phyloP scores from a whole-genome alignment of 1,140 invertebrate genomes.

The Lordiphosa mommai region DNA sequence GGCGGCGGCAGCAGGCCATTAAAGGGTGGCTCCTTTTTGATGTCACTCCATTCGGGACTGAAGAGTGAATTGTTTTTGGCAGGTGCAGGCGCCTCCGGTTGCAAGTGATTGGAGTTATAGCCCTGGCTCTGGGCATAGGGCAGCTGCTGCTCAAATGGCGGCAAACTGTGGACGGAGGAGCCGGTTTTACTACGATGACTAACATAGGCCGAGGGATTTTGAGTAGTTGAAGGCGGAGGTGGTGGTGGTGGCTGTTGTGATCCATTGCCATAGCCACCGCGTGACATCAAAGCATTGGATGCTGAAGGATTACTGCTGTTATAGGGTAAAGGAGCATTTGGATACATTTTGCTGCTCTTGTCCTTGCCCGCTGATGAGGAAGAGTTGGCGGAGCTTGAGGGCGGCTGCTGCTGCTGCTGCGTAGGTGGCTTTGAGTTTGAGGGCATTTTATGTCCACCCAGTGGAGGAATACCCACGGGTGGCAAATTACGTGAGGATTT shows the following conservation, averaged over 20 bases:
- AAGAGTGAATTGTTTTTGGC: constrained; percentile 63
- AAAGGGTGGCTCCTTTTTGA: constrained; percentile 60
- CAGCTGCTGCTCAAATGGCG: constrained; percentile 58
- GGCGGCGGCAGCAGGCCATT: constrained; percentile 52
- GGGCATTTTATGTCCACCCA: constrained; percentile 56
- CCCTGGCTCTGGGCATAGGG: constrained; percentile 57
- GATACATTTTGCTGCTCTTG: constrained; percentile 61
- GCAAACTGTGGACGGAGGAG: constrained; percentile 65
- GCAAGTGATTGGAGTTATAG: constrained; percentile 58
- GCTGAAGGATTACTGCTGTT: constrained; percentile 36
- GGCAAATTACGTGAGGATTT: constrained; percentile 58
- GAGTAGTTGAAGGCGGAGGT: too few species aligned
- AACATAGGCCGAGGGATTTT: constrained; percentile 24
- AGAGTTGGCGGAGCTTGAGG: constrained; percentile 34
- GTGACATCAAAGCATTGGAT: constrained; percentile 48
- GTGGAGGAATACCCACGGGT: constrained; percentile 39
- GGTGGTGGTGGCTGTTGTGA: constrained; percentile 17
- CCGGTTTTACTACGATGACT: constrained; percentile 64
- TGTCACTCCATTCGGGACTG: constrained; percentile 72
- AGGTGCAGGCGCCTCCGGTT: constrained; percentile 22
- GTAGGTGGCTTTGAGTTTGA: constrained; percentile 42
- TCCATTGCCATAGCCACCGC: constrained; percentile 52
- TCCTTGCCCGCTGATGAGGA: constrained; percentile 43
- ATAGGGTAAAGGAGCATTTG: constrained; percentile 57
- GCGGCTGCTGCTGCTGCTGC: constrained; percentile 37